Percentiles rank a stretch among this genome's conserved stretches.
Evolutionary conservation across 2,888 invertebrate genomes (phyloP).

Genomic region (Listrodromus nycthemerus): DNA sequence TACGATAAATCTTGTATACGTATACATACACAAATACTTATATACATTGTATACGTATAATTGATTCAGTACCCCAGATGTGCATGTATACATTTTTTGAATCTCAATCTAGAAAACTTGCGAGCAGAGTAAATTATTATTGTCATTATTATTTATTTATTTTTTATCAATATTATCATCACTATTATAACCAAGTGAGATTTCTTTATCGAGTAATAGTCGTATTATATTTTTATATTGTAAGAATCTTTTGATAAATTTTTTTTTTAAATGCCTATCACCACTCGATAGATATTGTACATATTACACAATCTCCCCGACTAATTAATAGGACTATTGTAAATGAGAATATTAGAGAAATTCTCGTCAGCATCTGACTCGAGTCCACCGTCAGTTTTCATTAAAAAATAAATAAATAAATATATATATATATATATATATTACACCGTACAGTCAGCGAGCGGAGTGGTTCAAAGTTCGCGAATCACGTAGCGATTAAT

Average conservation of each 20-base stretch:
- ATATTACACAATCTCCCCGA: constrained; percentile 22
- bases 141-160: constrained; percentile 28
- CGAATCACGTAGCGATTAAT: background rate
- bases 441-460: background rate
- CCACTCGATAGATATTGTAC: constrained; percentile 38
- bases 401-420: background rate
- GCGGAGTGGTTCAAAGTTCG: background rate
- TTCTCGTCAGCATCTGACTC: background rate
- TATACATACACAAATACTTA: constrained; percentile 20
- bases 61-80: constrained; percentile 72
- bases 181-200: constrained; percentile 29
- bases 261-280: constrained; percentile 22
- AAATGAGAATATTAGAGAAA: background rate
- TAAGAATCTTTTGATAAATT: constrained; percentile 17
- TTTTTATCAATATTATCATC: constrained; percentile 18
- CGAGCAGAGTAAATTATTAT: constrained; percentile 49
- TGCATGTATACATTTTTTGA: constrained; percentile 61
- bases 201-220: constrained; percentile 40
- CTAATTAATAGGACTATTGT: background rate
- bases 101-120: constrained; percentile 38
- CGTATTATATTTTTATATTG: constrained; percentile 16
- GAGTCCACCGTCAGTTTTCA: background rate
- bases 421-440: background rate
- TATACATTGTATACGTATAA: constrained; percentile 63
- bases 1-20: constrained; percentile 69